Conservation (phyloP, 1,140 invertebrate species). For the Drosophila biarmipes region DNA sequence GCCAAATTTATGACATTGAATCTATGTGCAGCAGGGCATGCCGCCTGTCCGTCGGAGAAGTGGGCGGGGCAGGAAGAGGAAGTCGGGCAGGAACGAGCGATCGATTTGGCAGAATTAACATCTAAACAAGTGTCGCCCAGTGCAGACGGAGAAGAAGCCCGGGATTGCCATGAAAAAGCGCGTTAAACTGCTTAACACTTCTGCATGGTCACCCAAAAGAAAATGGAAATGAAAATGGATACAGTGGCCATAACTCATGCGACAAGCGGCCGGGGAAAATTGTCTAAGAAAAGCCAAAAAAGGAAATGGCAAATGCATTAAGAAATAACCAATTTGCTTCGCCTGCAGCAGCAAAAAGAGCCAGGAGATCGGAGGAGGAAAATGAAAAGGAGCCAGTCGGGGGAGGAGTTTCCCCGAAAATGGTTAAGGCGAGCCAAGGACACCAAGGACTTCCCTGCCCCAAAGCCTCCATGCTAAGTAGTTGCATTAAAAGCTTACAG, state of each 20-base stretch:
- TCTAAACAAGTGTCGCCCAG: conserved; percentile 32
- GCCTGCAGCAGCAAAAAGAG: conserved; percentile 53
- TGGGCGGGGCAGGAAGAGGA: conserved; percentile 19
- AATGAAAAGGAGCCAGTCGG: conserved; percentile 40
- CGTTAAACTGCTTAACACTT: conserved; percentile 82
- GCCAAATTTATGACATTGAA: conserved; percentile 75
- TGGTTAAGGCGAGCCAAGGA: conserved; percentile 66
- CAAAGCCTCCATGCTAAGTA: conserved; percentile 58
- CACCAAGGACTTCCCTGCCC: conserved; percentile 17
- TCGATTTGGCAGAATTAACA: conserved; percentile 21
- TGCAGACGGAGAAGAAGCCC: conserved; percentile 18
- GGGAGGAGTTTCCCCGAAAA: conserved; percentile 50
- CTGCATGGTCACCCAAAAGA: conserved; percentile 69
- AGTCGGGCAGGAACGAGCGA: conserved; percentile 6
- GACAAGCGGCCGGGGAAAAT: conserved; percentile 33
- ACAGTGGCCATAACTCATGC: conserved; percentile 70
- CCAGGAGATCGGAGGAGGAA: conserved; percentile 35
- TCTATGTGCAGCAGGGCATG: conserved; percentile 72
- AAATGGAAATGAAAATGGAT: conserved; percentile 46
- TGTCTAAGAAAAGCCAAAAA: conserved; percentile 74
- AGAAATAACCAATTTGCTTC: conserved; percentile 79
- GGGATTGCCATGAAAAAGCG: conserved; percentile 52
- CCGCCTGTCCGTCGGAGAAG: conserved; percentile 16
- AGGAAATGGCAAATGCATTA: conserved; percentile 79
- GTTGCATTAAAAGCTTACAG: conserved; percentile 77